Evolutionary conservation across 2,113 vertebrate genomes (phyloP).

Genomic region (Mus spicilegus): DNA sequence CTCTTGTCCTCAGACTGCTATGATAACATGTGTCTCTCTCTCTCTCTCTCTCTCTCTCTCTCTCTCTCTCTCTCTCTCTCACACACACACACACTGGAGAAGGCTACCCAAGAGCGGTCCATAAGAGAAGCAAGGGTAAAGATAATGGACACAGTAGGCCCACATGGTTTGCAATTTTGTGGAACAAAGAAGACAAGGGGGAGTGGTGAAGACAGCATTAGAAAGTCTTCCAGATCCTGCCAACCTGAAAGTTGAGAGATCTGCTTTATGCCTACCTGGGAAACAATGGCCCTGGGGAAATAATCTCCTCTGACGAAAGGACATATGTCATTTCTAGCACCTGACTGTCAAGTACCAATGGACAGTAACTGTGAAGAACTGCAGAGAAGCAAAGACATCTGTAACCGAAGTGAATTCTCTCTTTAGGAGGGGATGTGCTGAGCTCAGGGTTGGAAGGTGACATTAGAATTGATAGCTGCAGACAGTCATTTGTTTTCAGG

Average conservation of each 20-base stretch:
- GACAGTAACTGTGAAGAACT: neutral
- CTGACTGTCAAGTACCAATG: neutral
- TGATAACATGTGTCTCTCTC: neutral
- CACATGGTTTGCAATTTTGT: neutral
- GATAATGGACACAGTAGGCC: neutral
- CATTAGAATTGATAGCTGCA: slow-evolving; percentile 46
- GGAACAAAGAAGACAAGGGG: neutral
- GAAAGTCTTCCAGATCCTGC: neutral
- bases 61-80: too few species aligned
- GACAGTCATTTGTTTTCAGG: slow-evolving; percentile 70
- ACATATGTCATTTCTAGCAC: neutral
- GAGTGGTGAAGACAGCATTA: neutral
- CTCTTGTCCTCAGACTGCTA: neutral
- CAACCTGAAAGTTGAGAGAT: neutral
- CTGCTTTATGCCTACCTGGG: neutral
- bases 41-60: too few species aligned
- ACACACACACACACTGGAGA: neutral
- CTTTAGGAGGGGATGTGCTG: too few species aligned
- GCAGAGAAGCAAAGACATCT: neutral
- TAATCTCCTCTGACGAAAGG: neutral
- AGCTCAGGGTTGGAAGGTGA: neutral
- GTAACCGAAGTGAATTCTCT: slow-evolving; percentile 11
- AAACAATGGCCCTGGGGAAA: neutral
- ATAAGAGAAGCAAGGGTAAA: neutral
- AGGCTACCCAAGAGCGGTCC: neutral